These are phyloP conservation scores for Mya arenaria DNA, from an alignment of 1,140 invertebrate species.

Conservation along the genomic window DNA sequence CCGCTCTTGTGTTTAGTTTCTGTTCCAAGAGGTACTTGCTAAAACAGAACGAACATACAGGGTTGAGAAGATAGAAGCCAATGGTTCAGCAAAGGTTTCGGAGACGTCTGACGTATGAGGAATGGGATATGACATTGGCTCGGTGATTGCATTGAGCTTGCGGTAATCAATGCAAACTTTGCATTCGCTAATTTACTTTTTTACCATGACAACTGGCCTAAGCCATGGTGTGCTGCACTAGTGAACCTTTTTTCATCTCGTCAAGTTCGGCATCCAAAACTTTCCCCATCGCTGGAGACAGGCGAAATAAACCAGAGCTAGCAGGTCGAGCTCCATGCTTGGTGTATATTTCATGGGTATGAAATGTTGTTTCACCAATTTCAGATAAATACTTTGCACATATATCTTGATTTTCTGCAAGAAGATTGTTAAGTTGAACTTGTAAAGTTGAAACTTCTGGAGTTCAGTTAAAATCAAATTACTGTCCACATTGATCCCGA, in stretches of 20 bases:
- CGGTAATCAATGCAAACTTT: conserved; percentile 26
- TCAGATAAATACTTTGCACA: conserved; percentile 57
- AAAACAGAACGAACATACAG: conserved; percentile 52
- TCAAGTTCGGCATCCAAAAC: conserved; percentile 24
- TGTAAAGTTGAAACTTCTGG: conserved; percentile 29
- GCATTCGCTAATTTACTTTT: conserved; percentile 19
- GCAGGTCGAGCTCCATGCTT: conserved; percentile 32
- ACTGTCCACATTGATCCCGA: conserved; percentile 1
- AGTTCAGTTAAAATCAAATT: background rate
- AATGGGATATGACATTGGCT: conserved; percentile 56
- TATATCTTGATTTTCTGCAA: conserved; percentile 42
- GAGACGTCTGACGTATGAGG: conserved; percentile 56
- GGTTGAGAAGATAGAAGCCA: conserved; percentile 48
- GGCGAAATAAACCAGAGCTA: conserved; percentile 35
- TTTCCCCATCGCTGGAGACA: background rate
- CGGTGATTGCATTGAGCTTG: conserved; percentile 49
- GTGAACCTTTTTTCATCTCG: conserved; percentile 46
- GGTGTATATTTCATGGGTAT: conserved; percentile 50
- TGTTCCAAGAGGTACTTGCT: too few species aligned
- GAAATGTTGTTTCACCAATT: conserved; percentile 22
- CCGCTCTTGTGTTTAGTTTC: conserved; percentile 60
- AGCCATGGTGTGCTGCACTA: conserved; percentile 31
- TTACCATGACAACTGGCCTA: conserved; percentile 37
- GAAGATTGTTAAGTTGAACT: too few species aligned
- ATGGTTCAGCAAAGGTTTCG: conserved; percentile 45